These are phyloP conservation scores for Campylomormyrus tamandua DNA, from an alignment of 2,113 vertebrate genomes.

Conservation along the genomic window DNA sequence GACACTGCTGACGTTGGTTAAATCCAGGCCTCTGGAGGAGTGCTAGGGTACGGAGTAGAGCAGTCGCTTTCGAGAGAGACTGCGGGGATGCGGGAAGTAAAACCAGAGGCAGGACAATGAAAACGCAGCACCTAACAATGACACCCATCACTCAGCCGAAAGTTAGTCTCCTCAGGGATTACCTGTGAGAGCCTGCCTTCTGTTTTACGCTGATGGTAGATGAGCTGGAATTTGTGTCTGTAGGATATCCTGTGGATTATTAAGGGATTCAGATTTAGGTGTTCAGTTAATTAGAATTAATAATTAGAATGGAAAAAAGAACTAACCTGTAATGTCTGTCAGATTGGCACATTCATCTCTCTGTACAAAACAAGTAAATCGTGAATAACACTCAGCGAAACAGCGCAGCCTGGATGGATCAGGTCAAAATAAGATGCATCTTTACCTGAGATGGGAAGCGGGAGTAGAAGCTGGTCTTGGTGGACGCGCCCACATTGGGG, in stretches of 20 bases:
- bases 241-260: slow-evolving; percentile 17
- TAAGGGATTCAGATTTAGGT: background rate
- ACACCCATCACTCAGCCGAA: background rate
- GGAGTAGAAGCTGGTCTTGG: background rate
- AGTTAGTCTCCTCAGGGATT: background rate
- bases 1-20: background rate
- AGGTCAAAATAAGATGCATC: background rate
- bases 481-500: background rate
- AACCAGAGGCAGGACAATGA: background rate
- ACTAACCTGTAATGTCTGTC: slow-evolving; percentile 13
- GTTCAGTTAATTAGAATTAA: background rate
- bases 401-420: background rate
- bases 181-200: background rate
- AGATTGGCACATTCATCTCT: background rate
- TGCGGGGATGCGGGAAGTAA: background rate
- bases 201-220: background rate
- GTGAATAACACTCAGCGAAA: background rate
- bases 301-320: background rate
- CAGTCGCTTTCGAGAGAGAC: background rate
- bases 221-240: background rate
- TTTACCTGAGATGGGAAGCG: slow-evolving; percentile 25
- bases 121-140: background rate
- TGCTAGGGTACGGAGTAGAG: background rate
- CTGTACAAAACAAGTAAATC: slow-evolving; percentile 13
- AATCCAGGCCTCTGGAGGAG: background rate